These are phyloP conservation scores for Ispidina picta DNA, from an alignment of 2,797 vertebrate genomes.

Conservation along the genomic window DNA sequence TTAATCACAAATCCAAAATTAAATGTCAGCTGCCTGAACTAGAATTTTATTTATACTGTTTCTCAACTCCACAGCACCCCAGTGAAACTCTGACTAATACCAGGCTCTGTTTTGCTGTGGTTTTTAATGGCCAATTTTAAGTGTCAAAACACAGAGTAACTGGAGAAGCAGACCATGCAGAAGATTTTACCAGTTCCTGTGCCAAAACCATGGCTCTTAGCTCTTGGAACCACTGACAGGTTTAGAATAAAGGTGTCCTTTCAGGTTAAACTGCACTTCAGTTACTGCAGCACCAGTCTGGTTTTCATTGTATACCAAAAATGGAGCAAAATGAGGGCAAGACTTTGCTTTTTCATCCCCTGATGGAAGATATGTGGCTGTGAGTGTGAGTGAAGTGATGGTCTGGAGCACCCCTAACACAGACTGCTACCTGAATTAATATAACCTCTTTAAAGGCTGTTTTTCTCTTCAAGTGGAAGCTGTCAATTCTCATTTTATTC, in stretches of 20 bases:
- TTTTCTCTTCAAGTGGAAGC: not conserved
- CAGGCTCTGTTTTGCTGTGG: not conserved
- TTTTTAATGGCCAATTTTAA: not conserved
- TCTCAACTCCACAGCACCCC: not conserved
- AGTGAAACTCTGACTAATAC: not conserved
- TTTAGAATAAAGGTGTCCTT: not conserved
- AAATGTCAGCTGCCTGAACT: not conserved
- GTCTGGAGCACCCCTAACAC: not conserved
- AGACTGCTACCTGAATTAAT: not conserved
- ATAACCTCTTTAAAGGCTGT: not conserved
- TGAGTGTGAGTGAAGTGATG: not conserved
- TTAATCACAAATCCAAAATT: not conserved
- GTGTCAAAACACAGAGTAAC: not conserved
- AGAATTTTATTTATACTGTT: not conserved
- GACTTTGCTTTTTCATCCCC: not conserved
- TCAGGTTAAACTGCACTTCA: not conserved
- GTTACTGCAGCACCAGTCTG: fast-evolving
- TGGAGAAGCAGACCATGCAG: not conserved
- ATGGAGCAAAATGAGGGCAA: not conserved
- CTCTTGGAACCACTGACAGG: not conserved
- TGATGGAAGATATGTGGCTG: fast-evolving
- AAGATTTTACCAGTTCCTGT: not conserved
- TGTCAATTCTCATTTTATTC: not conserved
- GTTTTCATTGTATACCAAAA: not conserved
- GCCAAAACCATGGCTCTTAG: not conserved